These are phyloP conservation scores for Rhagonycha lutea DNA, from an alignment of 2,888 invertebrate species.

Conservation along the genomic window DNA sequence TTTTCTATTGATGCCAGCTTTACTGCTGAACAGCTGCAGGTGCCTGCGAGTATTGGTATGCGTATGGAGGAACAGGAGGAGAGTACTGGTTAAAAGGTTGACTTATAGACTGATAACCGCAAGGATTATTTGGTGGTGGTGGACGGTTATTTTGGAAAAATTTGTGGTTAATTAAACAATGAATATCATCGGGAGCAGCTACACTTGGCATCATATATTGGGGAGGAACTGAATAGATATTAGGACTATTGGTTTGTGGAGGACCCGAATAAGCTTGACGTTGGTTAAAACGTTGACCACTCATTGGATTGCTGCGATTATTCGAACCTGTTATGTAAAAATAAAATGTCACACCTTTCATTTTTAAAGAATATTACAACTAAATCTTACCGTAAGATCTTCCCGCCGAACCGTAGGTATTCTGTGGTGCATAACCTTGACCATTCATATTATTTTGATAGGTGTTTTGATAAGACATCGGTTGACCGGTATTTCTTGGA, in stretches of 20 bases:
- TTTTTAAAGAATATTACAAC: not conserved
- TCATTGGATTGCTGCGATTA: conserved; percentile 41
- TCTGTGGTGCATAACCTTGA: conserved; percentile 19
- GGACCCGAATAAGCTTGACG: conserved; percentile 47
- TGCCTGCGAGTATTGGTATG: conserved; percentile 64
- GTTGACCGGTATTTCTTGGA: conserved; percentile 53
- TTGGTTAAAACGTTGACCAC: conserved; percentile 30
- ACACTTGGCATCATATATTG: conserved; percentile 57
- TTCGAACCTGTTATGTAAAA: not conserved
- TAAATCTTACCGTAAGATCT: conserved; percentile 41
- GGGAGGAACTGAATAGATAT: conserved; percentile 51
- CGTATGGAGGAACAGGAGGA: conserved; percentile 66
- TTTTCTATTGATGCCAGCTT: conserved; percentile 44
- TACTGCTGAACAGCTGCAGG: conserved; percentile 77
- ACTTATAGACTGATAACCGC: conserved; percentile 65
- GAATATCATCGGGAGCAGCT: conserved; percentile 53
- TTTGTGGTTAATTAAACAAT: conserved; percentile 68
- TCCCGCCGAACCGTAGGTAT: conserved; percentile 31
- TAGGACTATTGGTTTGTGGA: conserved; percentile 45
- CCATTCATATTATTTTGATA: conserved; percentile 19
- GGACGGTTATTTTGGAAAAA: conserved; percentile 72
- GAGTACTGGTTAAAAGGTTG: conserved; percentile 71
- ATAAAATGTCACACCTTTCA: not conserved
- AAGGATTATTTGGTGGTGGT: conserved; percentile 60
- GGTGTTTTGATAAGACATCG: conserved; percentile 18